Base-by-base conservation (phyloP, 2,888 invertebrate species). In the Leptopilina drosophilae region DNA sequence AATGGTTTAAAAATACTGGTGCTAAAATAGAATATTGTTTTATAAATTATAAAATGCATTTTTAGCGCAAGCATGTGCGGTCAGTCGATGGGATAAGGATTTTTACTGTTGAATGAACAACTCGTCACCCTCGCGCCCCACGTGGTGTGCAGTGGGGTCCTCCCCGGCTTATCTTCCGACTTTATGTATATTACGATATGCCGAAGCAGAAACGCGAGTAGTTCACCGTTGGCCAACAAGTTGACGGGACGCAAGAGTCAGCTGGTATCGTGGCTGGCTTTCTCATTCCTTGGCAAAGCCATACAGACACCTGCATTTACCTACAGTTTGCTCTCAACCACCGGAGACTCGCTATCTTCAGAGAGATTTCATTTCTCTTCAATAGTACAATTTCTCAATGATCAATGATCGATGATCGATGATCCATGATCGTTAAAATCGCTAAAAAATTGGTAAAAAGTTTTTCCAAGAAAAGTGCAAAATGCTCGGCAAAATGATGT, bases 161-260 rank as follows among this genome's bases (percentile, higher is more conserved):
- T 81, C 81, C 82, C 80, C 84, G 86, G 88, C 88, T 89, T 90
- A 90, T 90, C 90, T 88, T 86, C 82, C 85, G 87, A 87, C 86
- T 88, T 87, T 86, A 89, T 88, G 90, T 90, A 90, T 89, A 90
- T 90, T 89, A 90, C 89, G 88, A 87, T 86, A 87, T 85, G 85
- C 77, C 12, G 84, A 83, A 87, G 84, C 86, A 86, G 86, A 85
- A 88, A 87, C 85, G 84, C 88, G 87, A 89, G 84, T 90, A 90
- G 90, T 90, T 89, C 87, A 86, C 85, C 87, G 88, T 87, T 88
- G 87, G 87, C 87, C 87, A 87, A 90, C 88, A 82, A 87, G 87
- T 88, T 87, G 84, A 84, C 77, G 75, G 83, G 78, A 77, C 82
- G 62, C 62, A 62, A 15, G 81, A 83, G 84, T 80, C 81, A 80